Percentiles rank a stretch among this genome's conserved stretches.
Evolutionary conservation across 2,797 vertebrate genomes (phyloP).

Genomic region (Tragopan temminckii): DNA sequence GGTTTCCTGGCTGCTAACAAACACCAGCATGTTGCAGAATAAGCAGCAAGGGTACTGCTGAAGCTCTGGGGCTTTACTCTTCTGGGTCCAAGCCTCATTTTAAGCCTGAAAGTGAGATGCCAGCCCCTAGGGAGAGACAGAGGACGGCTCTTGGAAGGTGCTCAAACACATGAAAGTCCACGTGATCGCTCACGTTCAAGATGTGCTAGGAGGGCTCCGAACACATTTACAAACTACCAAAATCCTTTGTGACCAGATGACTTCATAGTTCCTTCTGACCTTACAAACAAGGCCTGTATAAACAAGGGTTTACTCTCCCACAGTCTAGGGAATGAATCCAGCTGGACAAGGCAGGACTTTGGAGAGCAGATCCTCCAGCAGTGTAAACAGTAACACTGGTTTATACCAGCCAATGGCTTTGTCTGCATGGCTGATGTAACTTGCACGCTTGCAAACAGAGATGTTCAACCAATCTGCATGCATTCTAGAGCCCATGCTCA

Average conservation of each 20-base stretch:
- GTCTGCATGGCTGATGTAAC: not conserved
- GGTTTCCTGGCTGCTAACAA: conserved; percentile 66
- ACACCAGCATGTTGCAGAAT: accelerated
- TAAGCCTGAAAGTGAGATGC: not conserved
- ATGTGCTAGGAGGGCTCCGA: not conserved
- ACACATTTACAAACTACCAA: not conserved
- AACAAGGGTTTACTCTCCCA: conserved; percentile 49
- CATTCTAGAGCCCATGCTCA: not conserved
- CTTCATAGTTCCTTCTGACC: conserved; percentile 42
- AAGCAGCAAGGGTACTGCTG: not conserved
- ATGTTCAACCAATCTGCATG: not conserved
- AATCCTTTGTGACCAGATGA: conserved; percentile 33
- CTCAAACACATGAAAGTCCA: not conserved
- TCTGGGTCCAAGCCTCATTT: accelerated
- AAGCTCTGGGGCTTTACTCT: not conserved
- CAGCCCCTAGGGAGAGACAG: not conserved
- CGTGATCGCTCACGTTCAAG: not conserved
- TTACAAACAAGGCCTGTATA: conserved; percentile 17
- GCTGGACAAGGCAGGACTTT: not conserved
- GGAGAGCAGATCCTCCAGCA: not conserved
- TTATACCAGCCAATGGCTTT: not conserved
- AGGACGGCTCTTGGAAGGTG: not conserved
- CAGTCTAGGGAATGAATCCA: conserved; percentile 34
- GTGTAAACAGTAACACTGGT: not conserved
- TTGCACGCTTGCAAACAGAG: not conserved